A percentile compares a stretch with the other conserved stretches of the same genome.
Conservation (phyloP, 2,888 invertebrate genomes). For the Agelastica alni region DNA sequence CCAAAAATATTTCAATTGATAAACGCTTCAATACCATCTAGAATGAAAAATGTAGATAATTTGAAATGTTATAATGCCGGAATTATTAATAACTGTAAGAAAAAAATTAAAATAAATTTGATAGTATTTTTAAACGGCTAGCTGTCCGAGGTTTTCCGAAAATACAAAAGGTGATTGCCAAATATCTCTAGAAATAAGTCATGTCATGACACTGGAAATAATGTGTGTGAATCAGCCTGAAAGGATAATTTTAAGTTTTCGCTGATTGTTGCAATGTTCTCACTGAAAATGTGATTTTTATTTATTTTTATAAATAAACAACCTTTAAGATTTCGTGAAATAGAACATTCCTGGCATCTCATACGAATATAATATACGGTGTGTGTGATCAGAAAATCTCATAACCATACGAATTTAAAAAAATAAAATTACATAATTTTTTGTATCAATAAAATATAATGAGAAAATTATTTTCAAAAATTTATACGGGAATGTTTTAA, state of each 20-base stretch:
- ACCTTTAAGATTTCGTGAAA: background rate
- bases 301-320: slow-evolving; percentile 11
- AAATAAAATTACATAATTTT: background rate
- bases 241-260: slow-evolving; percentile 1
- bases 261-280: slow-evolving; percentile 5
- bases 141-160: no score
- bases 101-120: no score
- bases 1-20: no score
- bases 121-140: no score
- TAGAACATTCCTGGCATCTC: background rate
- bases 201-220: slow-evolving; percentile 3
- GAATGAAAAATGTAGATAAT: no score
- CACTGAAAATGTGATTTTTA: slow-evolving; percentile 3
- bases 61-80: no score
- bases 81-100: no score
- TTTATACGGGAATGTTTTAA: no score
- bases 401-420: no score
- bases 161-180: slow-evolving; percentile 11
- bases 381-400: no score
- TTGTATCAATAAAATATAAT: background rate
- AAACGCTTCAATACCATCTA: no score
- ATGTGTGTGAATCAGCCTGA: slow-evolving; percentile 6
- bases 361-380: background rate
- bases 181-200: background rate
- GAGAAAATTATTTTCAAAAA: no score